phyloP scores from a whole-genome alignment of 2,888 invertebrate species.

The Mesochorus sp. region DNA sequence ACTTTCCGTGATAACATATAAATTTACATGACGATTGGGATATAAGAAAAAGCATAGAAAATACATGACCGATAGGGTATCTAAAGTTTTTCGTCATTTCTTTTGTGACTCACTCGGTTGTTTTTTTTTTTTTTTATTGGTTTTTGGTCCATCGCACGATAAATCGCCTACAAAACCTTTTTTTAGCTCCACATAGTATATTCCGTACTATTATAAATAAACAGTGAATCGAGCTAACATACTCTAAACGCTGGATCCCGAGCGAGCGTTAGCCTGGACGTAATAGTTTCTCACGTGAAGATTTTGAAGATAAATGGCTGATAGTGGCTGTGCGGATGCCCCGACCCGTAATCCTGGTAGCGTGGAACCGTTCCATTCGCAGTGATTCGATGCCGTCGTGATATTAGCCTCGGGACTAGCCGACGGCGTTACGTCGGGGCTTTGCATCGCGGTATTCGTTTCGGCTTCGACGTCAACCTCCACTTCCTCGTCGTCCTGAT shows the following conservation, averaged over 20 bases:
- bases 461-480: conserved; percentile 77
- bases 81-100: conserved; percentile 11
- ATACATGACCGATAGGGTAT: conserved; percentile 30
- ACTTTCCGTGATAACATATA: conserved; percentile 2
- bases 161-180: conserved; percentile 1
- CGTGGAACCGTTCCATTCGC: conserved; percentile 70
- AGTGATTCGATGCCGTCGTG: conserved; percentile 68
- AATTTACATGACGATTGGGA: too few relatives aligned
- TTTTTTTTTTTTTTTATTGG: background rate
- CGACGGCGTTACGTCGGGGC: conserved; percentile 73
- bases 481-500: conserved; percentile 76
- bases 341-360: conserved; percentile 63
- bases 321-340: conserved; percentile 67
- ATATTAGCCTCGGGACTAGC: conserved; percentile 75
- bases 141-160: conserved; percentile 37
- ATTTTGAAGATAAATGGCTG: conserved; percentile 76
- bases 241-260: conserved; percentile 73
- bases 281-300: conserved; percentile 78
- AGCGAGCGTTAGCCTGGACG: conserved; percentile 74
- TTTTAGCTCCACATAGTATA: background rate
- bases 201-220: background rate
- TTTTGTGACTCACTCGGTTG: background rate
- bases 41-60: too few relatives aligned
- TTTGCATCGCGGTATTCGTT: conserved; percentile 69
- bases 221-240: background rate